A percentile compares a stretch with the other conserved stretches of the same genome.
These are phyloP conservation scores for Nanorana parkeri DNA, from an alignment of 2,113 vertebrate genomes.

Conservation along the genomic window DNA sequence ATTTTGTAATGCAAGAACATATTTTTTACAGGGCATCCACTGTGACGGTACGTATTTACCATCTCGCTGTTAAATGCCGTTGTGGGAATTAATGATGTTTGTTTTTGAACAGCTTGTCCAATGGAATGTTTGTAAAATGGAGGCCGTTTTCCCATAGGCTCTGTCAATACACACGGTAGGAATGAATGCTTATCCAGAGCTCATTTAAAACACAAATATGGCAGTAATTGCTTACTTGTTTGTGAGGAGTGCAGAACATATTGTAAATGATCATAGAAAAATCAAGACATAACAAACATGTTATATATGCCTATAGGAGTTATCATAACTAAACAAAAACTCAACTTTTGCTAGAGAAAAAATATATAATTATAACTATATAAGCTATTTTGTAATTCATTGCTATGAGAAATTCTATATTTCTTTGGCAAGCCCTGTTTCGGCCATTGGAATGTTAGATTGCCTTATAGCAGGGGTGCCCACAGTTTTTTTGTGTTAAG, in stretches of 20 bases:
- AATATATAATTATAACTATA: too few relatives aligned
- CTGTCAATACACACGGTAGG: not conserved
- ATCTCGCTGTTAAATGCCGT: slow-evolving; percentile 12
- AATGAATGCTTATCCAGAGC: not conserved
- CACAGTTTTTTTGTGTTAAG: not conserved
- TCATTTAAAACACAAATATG: not conserved
- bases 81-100: slow-evolving; percentile 35
- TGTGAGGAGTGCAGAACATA: not conserved
- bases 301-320: not conserved
- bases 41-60: slow-evolving; percentile 36
- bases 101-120: slow-evolving; percentile 28
- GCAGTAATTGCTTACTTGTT: not conserved
- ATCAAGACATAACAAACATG: not conserved
- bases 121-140: slow-evolving; percentile 13
- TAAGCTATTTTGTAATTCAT: too few relatives aligned
- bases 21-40: slow-evolving; percentile 21
- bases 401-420: not conserved
- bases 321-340: not conserved
- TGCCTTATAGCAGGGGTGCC: too few relatives aligned
- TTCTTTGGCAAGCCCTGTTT: too few relatives aligned
- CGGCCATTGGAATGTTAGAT: too few relatives aligned
- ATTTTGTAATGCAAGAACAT: slow-evolving; percentile 18
- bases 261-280: not conserved
- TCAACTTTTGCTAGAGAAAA: too few relatives aligned
- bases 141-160: slow-evolving; percentile 30